Evolutionary conservation across 2,113 vertebrate genomes (phyloP).

Genomic region (Mormyrus lacerda): DNA sequence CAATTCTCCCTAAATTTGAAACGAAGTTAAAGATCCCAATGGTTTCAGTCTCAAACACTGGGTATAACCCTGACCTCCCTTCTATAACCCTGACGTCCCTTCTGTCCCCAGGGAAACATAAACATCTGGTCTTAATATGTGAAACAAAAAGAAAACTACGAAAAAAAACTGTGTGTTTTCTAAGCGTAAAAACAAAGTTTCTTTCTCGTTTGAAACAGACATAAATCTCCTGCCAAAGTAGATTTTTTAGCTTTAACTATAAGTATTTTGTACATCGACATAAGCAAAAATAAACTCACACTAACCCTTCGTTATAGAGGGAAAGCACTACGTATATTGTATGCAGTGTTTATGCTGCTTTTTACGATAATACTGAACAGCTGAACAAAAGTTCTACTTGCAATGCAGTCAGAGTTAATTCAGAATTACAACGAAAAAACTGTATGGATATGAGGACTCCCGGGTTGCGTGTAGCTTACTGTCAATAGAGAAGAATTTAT

Average conservation of each 20-base stretch:
- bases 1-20: not conserved
- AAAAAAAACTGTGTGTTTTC: not conserved
- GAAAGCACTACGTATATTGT: not conserved
- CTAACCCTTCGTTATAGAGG: not conserved
- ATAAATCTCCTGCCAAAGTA: not conserved
- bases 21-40: not conserved
- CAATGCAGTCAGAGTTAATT: not conserved
- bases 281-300: not conserved
- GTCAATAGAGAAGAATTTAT: not conserved
- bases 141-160: not conserved
- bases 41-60: not conserved
- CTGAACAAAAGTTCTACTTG: not conserved
- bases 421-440: not conserved
- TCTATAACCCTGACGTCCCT: not conserved
- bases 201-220: not conserved
- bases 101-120: not conserved
- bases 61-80: not conserved
- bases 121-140: not conserved
- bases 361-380: not conserved
- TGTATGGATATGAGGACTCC: not conserved
- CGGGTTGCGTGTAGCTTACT: not conserved
- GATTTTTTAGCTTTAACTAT: not conserved
- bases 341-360: not conserved
- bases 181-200: not conserved
- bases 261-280: slow-evolving; percentile 10